Evolutionary conservation across 2,113 vertebrate genomes (phyloP).

Genomic region (Cottus gobio): DNA sequence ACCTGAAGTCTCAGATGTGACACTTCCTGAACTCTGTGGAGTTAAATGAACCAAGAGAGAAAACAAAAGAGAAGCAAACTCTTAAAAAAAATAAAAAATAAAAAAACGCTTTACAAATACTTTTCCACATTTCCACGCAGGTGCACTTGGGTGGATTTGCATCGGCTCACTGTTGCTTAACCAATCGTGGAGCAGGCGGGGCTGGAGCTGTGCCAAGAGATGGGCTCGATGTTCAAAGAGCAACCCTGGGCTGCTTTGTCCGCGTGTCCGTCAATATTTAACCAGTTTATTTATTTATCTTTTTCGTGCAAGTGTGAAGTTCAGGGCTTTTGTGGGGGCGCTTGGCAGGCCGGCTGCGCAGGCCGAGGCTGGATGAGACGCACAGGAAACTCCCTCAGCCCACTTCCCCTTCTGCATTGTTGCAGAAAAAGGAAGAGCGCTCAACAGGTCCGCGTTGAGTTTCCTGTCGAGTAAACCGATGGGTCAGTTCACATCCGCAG

Average conservation of each 20-base stretch:
- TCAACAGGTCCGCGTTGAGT: slow-evolving; percentile 68
- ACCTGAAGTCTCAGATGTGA: background rate
- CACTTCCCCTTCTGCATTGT: slow-evolving; percentile 80
- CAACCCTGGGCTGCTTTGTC: slow-evolving; percentile 47
- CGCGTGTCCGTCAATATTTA: slow-evolving; percentile 75
- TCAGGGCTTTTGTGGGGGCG: slow-evolving; percentile 34
- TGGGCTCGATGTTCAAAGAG: slow-evolving; percentile 67
- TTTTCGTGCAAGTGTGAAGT: slow-evolving; percentile 46
- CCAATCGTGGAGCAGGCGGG: slow-evolving; percentile 74
- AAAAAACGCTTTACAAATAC: background rate
- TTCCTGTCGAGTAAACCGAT: slow-evolving; percentile 67
- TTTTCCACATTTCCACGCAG: background rate
- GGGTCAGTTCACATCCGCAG: slow-evolving; percentile 65
- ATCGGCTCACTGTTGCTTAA: slow-evolving; percentile 12
- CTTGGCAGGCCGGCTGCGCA: background rate
- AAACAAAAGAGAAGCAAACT: background rate
- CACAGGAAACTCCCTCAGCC: slow-evolving; percentile 69
- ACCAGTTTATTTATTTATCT: slow-evolving; percentile 49
- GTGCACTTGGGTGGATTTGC: slow-evolving; percentile 6
- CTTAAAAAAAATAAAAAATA: too few species aligned
- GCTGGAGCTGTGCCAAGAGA: slow-evolving; percentile 65
- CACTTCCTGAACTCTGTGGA: background rate
- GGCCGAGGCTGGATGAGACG: slow-evolving; percentile 38
- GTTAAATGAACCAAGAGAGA: background rate
- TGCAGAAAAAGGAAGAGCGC: slow-evolving; percentile 78